Evolutionary conservation across 2,888 invertebrate species (phyloP).

Genomic region (Perizoma flavofasciatum): DNA sequence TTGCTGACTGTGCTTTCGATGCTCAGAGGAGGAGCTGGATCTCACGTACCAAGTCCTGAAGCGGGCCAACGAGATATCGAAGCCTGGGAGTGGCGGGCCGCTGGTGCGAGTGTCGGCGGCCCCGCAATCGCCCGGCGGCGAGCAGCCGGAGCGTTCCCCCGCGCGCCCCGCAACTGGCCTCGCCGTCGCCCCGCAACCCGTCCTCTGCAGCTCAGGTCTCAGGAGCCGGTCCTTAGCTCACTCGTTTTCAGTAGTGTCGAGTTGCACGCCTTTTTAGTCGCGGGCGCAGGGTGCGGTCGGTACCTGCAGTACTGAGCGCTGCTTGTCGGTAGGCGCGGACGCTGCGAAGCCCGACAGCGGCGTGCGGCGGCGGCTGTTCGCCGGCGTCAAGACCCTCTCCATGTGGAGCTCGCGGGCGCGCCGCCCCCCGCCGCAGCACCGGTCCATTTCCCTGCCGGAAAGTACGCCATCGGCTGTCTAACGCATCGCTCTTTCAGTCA

Average conservation of each 20-base stretch:
- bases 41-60: slow-evolving; percentile 97
- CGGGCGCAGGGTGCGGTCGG: slow-evolving; percentile 67
- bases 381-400: slow-evolving; percentile 91
- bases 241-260: slow-evolving; percentile 80
- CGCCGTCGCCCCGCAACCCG: slow-evolving; percentile 86
- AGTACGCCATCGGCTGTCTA: slow-evolving; percentile 85
- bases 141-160: slow-evolving; percentile 67
- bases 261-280: slow-evolving; percentile 77
- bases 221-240: slow-evolving; percentile 69
- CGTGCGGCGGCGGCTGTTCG: slow-evolving; percentile 90
- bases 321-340: slow-evolving; percentile 77
- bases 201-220: slow-evolving; percentile 88
- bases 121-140: slow-evolving; percentile 13
- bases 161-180: slow-evolving; percentile 80
- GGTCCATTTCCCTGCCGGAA: slow-evolving; percentile 94
- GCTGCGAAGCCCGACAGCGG: slow-evolving; percentile 85
- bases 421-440: slow-evolving; percentile 89
- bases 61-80: slow-evolving; percentile 95
- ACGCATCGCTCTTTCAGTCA: slow-evolving; percentile 75
- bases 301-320: slow-evolving; percentile 74
- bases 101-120: slow-evolving; percentile 74
- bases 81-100: slow-evolving; percentile 79
- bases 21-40: slow-evolving; percentile 90
- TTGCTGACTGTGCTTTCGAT: slow-evolving; percentile 71
- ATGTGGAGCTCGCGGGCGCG: slow-evolving; percentile 88